Conservation (phyloP, 2,888 invertebrate genomes). For the Sminthurides aquaticus region DNA sequence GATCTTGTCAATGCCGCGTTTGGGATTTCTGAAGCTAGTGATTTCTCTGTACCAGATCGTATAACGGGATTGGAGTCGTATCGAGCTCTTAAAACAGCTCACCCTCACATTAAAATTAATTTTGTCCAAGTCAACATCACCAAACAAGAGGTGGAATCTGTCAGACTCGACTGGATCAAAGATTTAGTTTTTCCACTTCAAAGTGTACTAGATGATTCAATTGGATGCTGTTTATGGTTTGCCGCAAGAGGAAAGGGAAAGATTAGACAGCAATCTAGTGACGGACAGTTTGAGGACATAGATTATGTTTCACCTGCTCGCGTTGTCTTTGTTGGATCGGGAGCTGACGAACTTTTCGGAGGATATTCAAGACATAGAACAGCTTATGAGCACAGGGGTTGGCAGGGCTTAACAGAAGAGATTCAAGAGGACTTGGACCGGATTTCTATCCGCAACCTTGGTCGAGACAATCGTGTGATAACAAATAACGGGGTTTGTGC, state of each 20-base stretch:
- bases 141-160: slow-evolving; percentile 56
- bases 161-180: slow-evolving; percentile 56
- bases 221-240: slow-evolving; percentile 96
- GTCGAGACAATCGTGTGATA: slow-evolving; percentile 87
- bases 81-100: slow-evolving; percentile 24
- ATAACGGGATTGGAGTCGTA: slow-evolving; percentile 32
- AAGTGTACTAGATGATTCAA: slow-evolving; percentile 88
- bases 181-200: slow-evolving; percentile 76
- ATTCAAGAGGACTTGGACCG: slow-evolving; percentile 71
- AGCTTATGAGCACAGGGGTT: slow-evolving; percentile 45
- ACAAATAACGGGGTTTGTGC: slow-evolving; percentile 79
- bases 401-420: slow-evolving; percentile 56
- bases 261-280: slow-evolving; percentile 40
- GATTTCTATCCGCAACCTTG: slow-evolving; percentile 83
- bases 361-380: slow-evolving; percentile 40
- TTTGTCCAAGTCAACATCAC: slow-evolving; percentile 57
- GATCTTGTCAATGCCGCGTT: slow-evolving; percentile 95
- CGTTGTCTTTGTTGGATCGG: slow-evolving; percentile 67
- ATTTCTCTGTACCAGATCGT: slow-evolving; percentile 35
- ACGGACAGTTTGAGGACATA: slow-evolving; percentile 34
- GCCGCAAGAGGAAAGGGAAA: slow-evolving; percentile 67
- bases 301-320: slow-evolving; percentile 57
- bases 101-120: slow-evolving; percentile 23
- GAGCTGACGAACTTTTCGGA: slow-evolving; percentile 82
- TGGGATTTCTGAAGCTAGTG: slow-evolving; percentile 33